Conservation (phyloP, 2,888 invertebrate species). For the Lutraria lutraria region DNA sequence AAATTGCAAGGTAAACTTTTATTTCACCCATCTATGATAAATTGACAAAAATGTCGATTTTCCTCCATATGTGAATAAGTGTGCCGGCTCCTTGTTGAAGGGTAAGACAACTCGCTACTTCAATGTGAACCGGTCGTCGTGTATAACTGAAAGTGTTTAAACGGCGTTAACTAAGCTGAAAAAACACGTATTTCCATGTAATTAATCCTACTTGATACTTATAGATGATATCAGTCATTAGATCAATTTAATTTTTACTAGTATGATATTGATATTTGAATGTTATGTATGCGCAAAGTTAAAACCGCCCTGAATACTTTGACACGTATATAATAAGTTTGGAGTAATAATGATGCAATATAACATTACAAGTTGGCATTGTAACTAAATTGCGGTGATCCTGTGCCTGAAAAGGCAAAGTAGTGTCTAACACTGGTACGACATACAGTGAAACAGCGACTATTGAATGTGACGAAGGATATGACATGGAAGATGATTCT, state of each 20-base stretch:
- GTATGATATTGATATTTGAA: background rate
- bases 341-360: background rate
- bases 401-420: slow-evolving; percentile 1
- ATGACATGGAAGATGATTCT: slow-evolving; percentile 7
- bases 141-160: no score
- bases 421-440: background rate
- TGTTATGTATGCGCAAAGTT: background rate
- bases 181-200: no score
- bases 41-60: no score
- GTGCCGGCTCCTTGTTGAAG: no score
- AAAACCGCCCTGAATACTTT: background rate
- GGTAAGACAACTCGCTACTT: no score
- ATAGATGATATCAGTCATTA: background rate
- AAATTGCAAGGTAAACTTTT: background rate
- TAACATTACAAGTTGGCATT: no score
- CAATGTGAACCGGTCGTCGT: no score
- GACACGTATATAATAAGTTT: background rate
- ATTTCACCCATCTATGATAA: no score
- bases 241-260: background rate
- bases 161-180: no score
- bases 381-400: slow-evolving; percentile 16
- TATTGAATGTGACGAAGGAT: slow-evolving; percentile 23
- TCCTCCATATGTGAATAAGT: no score
- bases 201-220: background rate
- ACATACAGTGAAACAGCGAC: background rate